A percentile compares a stretch with the other conserved stretches of the same genome.
phyloP scores from a whole-genome alignment of 2,797 vertebrate species.

The Tinamus major region DNA sequence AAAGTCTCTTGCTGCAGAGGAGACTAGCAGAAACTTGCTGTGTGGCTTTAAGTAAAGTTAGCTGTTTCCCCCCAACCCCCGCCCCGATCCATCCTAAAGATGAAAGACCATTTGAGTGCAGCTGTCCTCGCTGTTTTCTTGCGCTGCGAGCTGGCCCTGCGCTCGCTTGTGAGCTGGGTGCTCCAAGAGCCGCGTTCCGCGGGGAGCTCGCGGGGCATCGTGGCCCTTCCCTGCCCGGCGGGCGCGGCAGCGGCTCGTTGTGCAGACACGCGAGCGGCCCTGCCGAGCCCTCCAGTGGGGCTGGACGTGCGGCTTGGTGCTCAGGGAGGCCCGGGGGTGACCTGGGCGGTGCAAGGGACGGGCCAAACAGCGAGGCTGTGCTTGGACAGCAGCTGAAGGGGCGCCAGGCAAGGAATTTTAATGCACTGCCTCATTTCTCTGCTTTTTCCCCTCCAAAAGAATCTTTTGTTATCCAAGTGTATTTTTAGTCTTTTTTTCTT shows the following conservation, averaged over 20 bases:
- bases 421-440: conserved; percentile 47
- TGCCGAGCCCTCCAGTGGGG: neutral
- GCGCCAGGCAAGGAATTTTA: conserved; percentile 49
- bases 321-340: conserved; percentile 45
- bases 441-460: neutral
- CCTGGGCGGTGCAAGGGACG: neutral
- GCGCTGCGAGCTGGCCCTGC: neutral
- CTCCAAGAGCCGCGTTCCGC: neutral
- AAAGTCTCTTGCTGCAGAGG: neutral
- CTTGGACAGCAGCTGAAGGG: conserved; percentile 65
- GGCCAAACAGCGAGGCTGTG: conserved; percentile 51
- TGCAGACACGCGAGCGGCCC: too few species aligned
- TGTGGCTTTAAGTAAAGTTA: neutral
- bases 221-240: too few species aligned
- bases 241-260: too few species aligned
- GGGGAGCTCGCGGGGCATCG: neutral
- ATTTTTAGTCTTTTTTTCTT: conserved; percentile 42
- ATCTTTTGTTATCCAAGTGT: conserved; percentile 39
- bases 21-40: neutral
- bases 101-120: neutral
- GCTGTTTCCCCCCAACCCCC: neutral
- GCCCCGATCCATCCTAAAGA: neutral
- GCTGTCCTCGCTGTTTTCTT: neutral
- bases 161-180: neutral
- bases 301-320: neutral